phyloP scores from a whole-genome alignment of 2,888 invertebrate genomes.

The Ischnura elegans region DNA sequence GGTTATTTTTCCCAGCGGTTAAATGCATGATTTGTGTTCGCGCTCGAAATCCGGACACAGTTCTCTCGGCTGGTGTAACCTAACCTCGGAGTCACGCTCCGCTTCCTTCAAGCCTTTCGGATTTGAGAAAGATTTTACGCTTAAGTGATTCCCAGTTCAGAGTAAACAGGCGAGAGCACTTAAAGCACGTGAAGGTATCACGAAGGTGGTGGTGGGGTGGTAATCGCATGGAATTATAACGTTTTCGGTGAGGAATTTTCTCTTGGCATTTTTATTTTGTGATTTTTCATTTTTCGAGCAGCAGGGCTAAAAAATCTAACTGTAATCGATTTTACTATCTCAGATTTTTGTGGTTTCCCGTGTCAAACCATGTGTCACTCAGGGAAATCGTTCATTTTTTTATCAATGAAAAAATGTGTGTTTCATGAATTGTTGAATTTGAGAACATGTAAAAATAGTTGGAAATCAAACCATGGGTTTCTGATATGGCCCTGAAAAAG shows the following conservation, averaged over 20 bases:
- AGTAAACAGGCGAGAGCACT: background rate
- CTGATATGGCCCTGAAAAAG: too few species aligned
- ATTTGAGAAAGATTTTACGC: background rate
- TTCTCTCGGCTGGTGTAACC: background rate
- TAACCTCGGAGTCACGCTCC: slow-evolving; percentile 47
- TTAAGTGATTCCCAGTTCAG: background rate
- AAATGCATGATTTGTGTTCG: slow-evolving; percentile 5
- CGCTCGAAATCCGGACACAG: background rate
- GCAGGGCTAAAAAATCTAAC: too few species aligned
- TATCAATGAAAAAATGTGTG: too few species aligned
- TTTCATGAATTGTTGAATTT: too few species aligned
- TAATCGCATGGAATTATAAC: slow-evolving; percentile 12
- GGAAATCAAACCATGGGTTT: too few species aligned
- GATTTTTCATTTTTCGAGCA: too few species aligned
- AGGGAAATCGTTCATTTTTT: too few species aligned
- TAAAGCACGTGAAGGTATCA: background rate
- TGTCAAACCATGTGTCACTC: too few species aligned
- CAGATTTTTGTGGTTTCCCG: too few species aligned
- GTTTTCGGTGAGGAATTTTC: background rate
- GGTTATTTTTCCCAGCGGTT: slow-evolving; percentile 31
- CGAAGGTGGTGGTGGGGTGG: background rate
- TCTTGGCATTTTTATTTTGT: background rate
- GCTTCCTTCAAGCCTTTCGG: background rate
- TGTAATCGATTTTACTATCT: too few species aligned
- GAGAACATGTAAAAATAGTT: too few species aligned